phyloP scores from a whole-genome alignment of 2,113 vertebrate species.

The Acanthisitta chloris region DNA sequence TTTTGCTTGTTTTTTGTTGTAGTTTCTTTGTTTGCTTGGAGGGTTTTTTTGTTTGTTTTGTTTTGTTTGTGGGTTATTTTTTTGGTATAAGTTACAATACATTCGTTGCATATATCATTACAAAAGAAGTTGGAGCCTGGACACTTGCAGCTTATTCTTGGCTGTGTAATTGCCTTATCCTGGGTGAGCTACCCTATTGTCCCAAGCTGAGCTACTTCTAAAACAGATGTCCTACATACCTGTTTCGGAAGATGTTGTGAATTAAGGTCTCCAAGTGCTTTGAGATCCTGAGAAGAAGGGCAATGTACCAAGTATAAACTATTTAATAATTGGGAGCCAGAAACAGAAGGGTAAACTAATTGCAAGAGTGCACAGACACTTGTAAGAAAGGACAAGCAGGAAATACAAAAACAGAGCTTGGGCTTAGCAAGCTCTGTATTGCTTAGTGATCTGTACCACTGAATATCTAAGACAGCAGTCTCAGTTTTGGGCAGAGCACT shows the following conservation, averaged over 20 bases:
- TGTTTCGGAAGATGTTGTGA: background rate
- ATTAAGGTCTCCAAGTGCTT: background rate
- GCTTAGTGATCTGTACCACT: background rate
- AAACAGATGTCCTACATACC: background rate
- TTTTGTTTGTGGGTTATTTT: background rate
- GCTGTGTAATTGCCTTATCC: background rate
- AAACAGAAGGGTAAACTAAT: background rate
- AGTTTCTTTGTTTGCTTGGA: no score
- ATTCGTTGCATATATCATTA: background rate
- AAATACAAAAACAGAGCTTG: background rate
- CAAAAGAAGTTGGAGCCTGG: background rate
- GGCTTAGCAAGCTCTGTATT: background rate
- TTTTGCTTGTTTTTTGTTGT: no score
- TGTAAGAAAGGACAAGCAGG: background rate
- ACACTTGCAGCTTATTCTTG: background rate
- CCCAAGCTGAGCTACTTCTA: background rate
- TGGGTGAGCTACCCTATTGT: background rate
- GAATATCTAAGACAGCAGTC: background rate
- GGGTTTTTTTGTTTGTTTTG: no score
- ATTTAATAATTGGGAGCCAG: background rate
- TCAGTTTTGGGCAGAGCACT: background rate
- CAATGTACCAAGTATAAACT: background rate
- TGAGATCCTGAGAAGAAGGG: background rate
- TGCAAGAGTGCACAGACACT: background rate
- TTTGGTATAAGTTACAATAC: background rate